Conservation (phyloP, 2,797 vertebrate genomes). For the Myripristis murdjan region DNA sequence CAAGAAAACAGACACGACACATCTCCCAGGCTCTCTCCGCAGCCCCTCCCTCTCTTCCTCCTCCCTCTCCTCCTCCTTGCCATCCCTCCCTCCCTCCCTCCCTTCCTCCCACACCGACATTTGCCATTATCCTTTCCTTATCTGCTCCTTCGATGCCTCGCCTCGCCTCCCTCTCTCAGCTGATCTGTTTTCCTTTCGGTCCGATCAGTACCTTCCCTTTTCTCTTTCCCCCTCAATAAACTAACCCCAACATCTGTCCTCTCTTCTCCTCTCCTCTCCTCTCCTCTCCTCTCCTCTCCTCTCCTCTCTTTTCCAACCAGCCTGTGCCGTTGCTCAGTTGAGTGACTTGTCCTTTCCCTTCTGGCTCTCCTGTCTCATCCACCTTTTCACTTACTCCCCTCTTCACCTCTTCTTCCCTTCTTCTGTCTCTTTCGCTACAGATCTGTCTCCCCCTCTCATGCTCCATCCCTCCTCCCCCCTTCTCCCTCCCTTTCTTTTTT, state of each 20-base stretch:
- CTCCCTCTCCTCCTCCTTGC: constrained; percentile 7
- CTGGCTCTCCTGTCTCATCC: neutral
- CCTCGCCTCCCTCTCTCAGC: neutral
- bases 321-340: too few species aligned
- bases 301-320: too few species aligned
- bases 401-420: neutral
- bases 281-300: too few species aligned
- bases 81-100: neutral
- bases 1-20: constrained; percentile 72
- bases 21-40: constrained; percentile 33
- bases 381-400: neutral
- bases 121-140: constrained; percentile 38
- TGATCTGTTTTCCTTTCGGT: constrained; percentile 30
- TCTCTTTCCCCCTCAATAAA: constrained; percentile 13
- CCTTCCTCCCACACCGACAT: constrained; percentile 58
- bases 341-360: too few species aligned
- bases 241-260: constrained; percentile 18
- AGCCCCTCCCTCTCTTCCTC: neutral
- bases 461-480: neutral
- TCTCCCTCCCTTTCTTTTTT: neutral
- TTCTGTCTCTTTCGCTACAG: neutral
- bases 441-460: neutral
- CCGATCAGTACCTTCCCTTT: constrained; percentile 1
- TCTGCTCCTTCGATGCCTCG: constrained; percentile 37
- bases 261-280: constrained; percentile 14